Conservation (phyloP, 2,888 invertebrate species). For the Phasia obesa region DNA sequence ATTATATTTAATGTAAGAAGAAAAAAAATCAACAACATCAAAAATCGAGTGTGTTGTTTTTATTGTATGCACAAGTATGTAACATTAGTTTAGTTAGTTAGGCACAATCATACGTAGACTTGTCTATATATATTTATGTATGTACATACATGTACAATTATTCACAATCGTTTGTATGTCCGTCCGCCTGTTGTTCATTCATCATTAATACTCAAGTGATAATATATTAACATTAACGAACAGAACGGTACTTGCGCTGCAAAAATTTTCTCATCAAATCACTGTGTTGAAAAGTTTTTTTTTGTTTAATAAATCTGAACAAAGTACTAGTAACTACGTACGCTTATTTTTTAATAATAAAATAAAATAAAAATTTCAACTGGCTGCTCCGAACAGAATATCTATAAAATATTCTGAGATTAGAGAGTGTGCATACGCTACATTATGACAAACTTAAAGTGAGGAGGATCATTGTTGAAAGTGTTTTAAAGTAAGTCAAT, state of each 20-base stretch:
- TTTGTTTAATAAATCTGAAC: neutral
- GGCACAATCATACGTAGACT: constrained; percentile 21
- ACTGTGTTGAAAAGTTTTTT: constrained; percentile 36
- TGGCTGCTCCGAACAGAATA: neutral
- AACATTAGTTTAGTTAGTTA: constrained; percentile 47
- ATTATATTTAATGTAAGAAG: constrained; percentile 72
- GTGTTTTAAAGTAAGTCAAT: constrained; percentile 34
- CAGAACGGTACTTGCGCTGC: neutral
- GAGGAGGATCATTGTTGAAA: constrained; percentile 33
- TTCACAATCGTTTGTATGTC: neutral
- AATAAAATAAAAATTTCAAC: neutral
- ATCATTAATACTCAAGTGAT: constrained; percentile 54
- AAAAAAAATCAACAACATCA: constrained; percentile 34
- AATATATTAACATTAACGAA: constrained; percentile 16
- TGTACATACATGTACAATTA: neutral
- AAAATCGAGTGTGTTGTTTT: constrained; percentile 45
- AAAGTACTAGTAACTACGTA: constrained; percentile 7
- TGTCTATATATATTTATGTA: neutral
- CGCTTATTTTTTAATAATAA: constrained; percentile 14
- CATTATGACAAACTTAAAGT: constrained; percentile 11
- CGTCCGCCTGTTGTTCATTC: constrained; percentile 31
- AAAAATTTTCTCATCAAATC: constrained; percentile 44
- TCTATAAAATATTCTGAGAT: constrained; percentile 33
- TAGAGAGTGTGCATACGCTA: constrained; percentile 24
- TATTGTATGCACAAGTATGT: constrained; percentile 18